phyloP scores from a whole-genome alignment of 2,888 invertebrate genomes.

The Spilosoma lubricipeda region DNA sequence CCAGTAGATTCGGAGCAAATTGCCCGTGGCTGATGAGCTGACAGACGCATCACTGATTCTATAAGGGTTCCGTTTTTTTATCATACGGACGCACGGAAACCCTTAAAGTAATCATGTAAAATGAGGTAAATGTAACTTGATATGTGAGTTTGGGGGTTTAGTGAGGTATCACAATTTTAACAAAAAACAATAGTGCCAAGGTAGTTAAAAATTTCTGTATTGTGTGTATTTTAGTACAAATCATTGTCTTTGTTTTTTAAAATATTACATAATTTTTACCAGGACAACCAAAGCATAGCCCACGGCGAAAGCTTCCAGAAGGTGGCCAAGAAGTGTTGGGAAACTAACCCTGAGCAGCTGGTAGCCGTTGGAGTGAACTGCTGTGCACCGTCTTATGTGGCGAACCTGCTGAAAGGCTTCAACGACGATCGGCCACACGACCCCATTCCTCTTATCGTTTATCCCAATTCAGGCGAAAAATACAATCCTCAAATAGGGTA shows the following conservation, averaged over 20 bases:
- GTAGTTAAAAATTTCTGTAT: too few relatives aligned
- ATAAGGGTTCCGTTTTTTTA: not conserved
- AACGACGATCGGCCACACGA: slow-evolving; percentile 81
- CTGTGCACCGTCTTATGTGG: slow-evolving; percentile 84
- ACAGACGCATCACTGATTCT: not conserved
- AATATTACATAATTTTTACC: slow-evolving; percentile 20
- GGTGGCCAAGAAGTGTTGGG: slow-evolving; percentile 90
- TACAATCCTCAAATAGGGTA: slow-evolving; percentile 90
- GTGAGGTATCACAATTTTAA: too few relatives aligned
- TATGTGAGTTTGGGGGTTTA: not conserved
- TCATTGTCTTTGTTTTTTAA: not conserved
- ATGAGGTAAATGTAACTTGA: not conserved
- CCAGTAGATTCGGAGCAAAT: not conserved
- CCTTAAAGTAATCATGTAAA: not conserved
- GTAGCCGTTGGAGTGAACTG: slow-evolving; percentile 97
- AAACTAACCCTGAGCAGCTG: slow-evolving; percentile 89
- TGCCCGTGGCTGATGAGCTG: not conserved
- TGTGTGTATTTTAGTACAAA: too few relatives aligned
- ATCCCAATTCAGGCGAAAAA: slow-evolving; percentile 96
- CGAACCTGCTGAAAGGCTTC: slow-evolving; percentile 77
- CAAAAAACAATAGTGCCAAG: too few relatives aligned
- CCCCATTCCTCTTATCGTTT: slow-evolving; percentile 92
- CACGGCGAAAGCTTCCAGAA: slow-evolving; percentile 93
- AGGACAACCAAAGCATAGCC: slow-evolving; percentile 87
- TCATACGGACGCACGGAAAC: not conserved